Evolutionary conservation across 2,113 vertebrate species (phyloP).

Genomic region (Rhineura floridana): DNA sequence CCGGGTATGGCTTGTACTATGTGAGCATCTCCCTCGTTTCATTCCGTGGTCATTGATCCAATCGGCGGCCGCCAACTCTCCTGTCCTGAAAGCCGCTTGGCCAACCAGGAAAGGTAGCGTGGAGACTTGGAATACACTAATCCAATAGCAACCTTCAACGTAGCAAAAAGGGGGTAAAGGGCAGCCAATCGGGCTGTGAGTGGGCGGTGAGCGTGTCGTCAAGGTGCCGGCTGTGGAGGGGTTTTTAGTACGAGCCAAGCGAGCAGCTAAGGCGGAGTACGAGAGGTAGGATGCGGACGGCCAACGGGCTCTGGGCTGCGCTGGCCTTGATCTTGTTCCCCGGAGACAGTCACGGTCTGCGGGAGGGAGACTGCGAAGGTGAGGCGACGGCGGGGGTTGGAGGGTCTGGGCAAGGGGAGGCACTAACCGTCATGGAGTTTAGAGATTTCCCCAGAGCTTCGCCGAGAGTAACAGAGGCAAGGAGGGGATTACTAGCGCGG

Average conservation of each 20-base stretch:
- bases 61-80: slow-evolving; percentile 90
- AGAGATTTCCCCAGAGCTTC: neutral
- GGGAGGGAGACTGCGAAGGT: slow-evolving; percentile 92
- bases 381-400: slow-evolving; percentile 41
- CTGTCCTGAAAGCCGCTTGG: slow-evolving; percentile 61
- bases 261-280: neutral
- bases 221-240: slow-evolving; percentile 42
- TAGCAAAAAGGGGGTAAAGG: neutral
- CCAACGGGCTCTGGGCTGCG: slow-evolving; percentile 82
- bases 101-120: slow-evolving; percentile 67
- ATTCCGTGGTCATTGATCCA: slow-evolving; percentile 61
- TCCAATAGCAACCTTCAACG: slow-evolving; percentile 52
- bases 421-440: too few species aligned
- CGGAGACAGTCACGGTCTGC: slow-evolving; percentile 72
- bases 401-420: neutral
- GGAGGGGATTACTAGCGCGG: neutral
- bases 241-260: slow-evolving; percentile 36
- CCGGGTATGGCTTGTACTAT: accelerated
- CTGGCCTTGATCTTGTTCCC: slow-evolving; percentile 81
- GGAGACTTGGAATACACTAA: slow-evolving; percentile 37
- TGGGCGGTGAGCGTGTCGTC: slow-evolving; percentile 22
- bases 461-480: neutral
- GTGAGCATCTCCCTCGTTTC: neutral
- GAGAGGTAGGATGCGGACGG: slow-evolving; percentile 77
- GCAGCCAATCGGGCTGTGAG: slow-evolving; percentile 71